Percentiles rank a stretch among this genome's conserved stretches.
phyloP scores from a whole-genome alignment of 2,113 vertebrate species.

The Phrynosoma blainvillii region DNA sequence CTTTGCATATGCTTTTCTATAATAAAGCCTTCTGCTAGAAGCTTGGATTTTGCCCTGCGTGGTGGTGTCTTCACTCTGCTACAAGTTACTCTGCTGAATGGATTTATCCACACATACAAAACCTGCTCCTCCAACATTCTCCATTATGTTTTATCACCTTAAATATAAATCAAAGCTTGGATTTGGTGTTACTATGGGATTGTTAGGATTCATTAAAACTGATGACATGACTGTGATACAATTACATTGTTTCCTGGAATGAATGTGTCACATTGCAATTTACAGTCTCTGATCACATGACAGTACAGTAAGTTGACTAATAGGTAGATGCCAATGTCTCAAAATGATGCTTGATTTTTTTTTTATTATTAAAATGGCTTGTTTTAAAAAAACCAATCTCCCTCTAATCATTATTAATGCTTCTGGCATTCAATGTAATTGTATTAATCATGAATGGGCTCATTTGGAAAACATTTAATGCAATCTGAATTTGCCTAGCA shows the following conservation, averaged over 20 bases:
- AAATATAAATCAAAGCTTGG: slow-evolving; percentile 32
- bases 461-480: slow-evolving; percentile 38
- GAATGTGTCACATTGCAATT: slow-evolving; percentile 29
- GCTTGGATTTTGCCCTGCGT: too few relatives aligned
- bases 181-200: slow-evolving; percentile 14
- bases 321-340: slow-evolving; percentile 54
- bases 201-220: slow-evolving; percentile 39
- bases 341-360: slow-evolving; percentile 52
- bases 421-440: slow-evolving; percentile 60
- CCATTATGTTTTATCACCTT: slow-evolving; percentile 19
- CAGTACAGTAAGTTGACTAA: slow-evolving; percentile 68
- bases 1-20: too few relatives aligned
- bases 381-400: slow-evolving; percentile 69
- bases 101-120: too few relatives aligned
- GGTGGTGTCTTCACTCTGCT: too few relatives aligned
- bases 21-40: too few relatives aligned
- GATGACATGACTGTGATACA: slow-evolving; percentile 43
- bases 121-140: too few relatives aligned
- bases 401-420: slow-evolving; percentile 67
- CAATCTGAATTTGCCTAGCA: slow-evolving; percentile 33
- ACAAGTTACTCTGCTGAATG: too few relatives aligned
- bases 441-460: slow-evolving; percentile 60
- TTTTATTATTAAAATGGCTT: slow-evolving; percentile 62
- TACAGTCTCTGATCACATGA: slow-evolving; percentile 47
- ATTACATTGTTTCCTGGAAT: slow-evolving; percentile 48